Evolutionary conservation across 2,113 vertebrate species (phyloP).

Genomic region (Protomyctophum bolini): DNA sequence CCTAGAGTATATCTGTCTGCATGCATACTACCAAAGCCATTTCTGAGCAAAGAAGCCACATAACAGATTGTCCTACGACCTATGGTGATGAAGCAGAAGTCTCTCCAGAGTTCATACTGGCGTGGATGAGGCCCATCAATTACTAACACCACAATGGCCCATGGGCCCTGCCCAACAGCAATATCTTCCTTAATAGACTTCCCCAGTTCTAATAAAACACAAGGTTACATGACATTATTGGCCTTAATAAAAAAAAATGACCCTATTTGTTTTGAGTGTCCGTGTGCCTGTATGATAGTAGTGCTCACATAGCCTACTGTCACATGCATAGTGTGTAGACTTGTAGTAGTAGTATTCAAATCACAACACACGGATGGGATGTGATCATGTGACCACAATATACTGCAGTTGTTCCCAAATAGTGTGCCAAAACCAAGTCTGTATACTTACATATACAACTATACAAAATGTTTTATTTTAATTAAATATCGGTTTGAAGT

Average conservation of each 20-base stretch:
- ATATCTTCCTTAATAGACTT: slow-evolving; percentile 57
- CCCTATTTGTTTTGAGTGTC: slow-evolving; percentile 15
- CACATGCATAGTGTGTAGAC: neutral
- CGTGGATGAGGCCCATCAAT: slow-evolving; percentile 49
- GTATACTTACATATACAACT: too few relatives aligned
- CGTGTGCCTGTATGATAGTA: neutral
- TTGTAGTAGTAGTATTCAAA: too few relatives aligned
- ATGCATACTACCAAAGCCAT: slow-evolving; percentile 9
- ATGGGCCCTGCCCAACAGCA: slow-evolving; percentile 27
- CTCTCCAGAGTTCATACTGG: slow-evolving; percentile 41
- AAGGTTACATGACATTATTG: slow-evolving; percentile 62
- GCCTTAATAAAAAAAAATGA: slow-evolving; percentile 31
- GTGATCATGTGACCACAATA: too few relatives aligned
- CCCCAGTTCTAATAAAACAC: slow-evolving; percentile 60
- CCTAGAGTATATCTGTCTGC: too few relatives aligned
- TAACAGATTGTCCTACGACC: slow-evolving; percentile 9
- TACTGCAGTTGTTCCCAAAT: too few relatives aligned
- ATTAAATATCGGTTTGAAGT: too few relatives aligned
- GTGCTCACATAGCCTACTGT: too few relatives aligned
- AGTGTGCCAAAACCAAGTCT: too few relatives aligned
- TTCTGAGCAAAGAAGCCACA: neutral
- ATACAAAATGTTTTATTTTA: too few relatives aligned
- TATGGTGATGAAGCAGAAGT: slow-evolving; percentile 11
- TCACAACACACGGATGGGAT: too few relatives aligned
- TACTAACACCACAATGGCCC: slow-evolving; percentile 30